These are phyloP conservation scores for Paralvinella palmiformis DNA, from an alignment of 1,140 invertebrate genomes.

Conservation along the genomic window DNA sequence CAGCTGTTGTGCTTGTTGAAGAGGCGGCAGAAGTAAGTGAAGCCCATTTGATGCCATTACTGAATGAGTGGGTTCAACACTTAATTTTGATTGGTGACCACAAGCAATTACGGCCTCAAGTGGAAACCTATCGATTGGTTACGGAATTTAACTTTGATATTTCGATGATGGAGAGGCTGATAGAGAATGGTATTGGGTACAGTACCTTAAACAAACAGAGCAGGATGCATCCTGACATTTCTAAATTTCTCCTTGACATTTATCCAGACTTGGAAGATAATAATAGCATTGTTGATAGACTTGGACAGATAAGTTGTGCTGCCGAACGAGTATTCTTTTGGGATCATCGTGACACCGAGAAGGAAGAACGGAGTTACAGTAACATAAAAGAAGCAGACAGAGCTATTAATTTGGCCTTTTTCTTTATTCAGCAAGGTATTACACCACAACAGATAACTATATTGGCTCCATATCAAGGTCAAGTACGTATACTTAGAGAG, in stretches of 20 bases:
- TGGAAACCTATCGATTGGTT: not conserved
- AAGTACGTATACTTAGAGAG: not conserved
- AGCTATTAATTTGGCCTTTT: not conserved
- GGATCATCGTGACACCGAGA: not conserved
- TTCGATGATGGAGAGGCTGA: constrained; percentile 14
- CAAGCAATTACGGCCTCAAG: constrained; percentile 12
- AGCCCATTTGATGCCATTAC: constrained; percentile 1
- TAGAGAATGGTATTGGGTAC: constrained; percentile 8
- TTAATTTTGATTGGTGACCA: constrained; percentile 18
- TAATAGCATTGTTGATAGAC: not conserved
- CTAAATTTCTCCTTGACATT: constrained; percentile 4
- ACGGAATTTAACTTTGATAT: constrained; percentile 12
- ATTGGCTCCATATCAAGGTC: constrained; percentile 10
- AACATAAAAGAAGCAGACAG: constrained; percentile 5
- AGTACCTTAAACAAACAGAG: constrained; percentile 5
- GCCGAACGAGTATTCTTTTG: constrained; percentile 2
- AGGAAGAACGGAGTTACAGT: not conserved
- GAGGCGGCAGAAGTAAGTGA: constrained; percentile 16
- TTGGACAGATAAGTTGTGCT: not conserved
- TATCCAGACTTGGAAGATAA: constrained; percentile 14
- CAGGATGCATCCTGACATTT: constrained; percentile 14
- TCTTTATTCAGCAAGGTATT: constrained; percentile 8
- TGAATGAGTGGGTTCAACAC: not conserved
- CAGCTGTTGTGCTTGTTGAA: constrained; percentile 10
- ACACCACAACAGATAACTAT: constrained; percentile 10